A percentile compares a stretch with the other conserved stretches of the same genome.
Evolutionary conservation across 1,140 invertebrate genomes (phyloP).

Genomic region (Diachasmimorpha longicaudata): DNA sequence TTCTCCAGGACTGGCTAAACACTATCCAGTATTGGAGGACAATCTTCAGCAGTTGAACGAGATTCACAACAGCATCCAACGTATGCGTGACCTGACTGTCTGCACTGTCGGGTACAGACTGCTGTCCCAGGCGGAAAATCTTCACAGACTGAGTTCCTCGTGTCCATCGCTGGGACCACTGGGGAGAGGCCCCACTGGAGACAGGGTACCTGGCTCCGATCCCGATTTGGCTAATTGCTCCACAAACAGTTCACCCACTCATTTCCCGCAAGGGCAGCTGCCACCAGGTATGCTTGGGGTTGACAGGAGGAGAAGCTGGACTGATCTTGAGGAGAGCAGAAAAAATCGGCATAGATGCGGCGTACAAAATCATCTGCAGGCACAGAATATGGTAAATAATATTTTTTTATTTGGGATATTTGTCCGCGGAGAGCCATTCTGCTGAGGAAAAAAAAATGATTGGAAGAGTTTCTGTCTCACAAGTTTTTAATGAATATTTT

Average conservation of each 20-base stretch:
- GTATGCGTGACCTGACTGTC: conserved; percentile 72
- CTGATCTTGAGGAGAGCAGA: conserved; percentile 72
- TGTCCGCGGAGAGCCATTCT: no score
- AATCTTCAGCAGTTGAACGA: conserved; percentile 77
- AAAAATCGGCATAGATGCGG: conserved; percentile 51
- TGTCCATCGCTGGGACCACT: conserved; percentile 71
- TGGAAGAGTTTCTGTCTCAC: no score
- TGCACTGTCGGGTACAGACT: conserved; percentile 56
- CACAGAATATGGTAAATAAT: conserved; percentile 56
- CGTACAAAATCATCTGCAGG: conserved; percentile 56
- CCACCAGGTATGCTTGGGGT: conserved; percentile 50
- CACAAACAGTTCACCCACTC: conserved; percentile 62
- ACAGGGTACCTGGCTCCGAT: conserved; percentile 60
- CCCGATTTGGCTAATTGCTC: conserved; percentile 61
- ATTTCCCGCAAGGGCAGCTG: conserved; percentile 49
- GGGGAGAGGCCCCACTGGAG: conserved; percentile 29
- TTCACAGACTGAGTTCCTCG: conserved; percentile 72
- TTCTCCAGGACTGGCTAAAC: conserved; percentile 71
- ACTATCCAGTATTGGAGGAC: conserved; percentile 73
- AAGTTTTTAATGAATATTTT: no score
- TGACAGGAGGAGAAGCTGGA: conserved; percentile 78
- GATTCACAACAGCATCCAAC: conserved; percentile 77
- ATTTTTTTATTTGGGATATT: neutral
- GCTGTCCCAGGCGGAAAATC: conserved; percentile 43
- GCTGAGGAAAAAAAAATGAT: no score